Percentiles rank a stretch among this genome's conserved stretches.
These are phyloP conservation scores for Microtus oregoni DNA, from an alignment of 2,113 vertebrate genomes.

Conservation along the genomic window DNA sequence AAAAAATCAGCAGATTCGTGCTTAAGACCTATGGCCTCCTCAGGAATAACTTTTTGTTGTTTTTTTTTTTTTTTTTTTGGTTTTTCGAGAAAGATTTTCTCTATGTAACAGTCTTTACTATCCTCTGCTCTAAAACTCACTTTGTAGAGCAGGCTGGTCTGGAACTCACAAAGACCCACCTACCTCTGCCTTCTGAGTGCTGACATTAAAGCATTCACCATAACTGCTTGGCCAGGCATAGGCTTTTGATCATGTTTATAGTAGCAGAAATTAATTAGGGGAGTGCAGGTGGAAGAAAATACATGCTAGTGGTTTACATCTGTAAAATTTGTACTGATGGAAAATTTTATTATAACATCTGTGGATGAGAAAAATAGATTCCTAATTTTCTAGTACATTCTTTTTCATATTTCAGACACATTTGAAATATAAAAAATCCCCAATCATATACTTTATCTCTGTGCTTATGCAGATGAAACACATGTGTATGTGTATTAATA, in stretches of 20 bases:
- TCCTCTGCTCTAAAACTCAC: not conserved
- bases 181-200: not conserved
- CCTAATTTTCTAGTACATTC: conserved; percentile 1
- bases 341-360: not conserved
- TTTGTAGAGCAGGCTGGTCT: not conserved
- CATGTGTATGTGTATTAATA: not conserved
- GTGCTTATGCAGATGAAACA: not conserved
- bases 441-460: not conserved
- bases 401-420: not conserved
- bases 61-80: too few relatives aligned
- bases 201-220: not conserved
- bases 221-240: not conserved
- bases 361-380: not conserved
- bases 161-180: not conserved
- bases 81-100: not conserved
- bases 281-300: conserved; percentile 18
- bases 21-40: too few relatives aligned
- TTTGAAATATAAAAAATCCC: not conserved
- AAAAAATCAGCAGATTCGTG: too few relatives aligned
- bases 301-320: not conserved
- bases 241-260: not conserved
- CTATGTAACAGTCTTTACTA: not conserved
- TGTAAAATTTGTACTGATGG: not conserved
- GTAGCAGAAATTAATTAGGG: not conserved
- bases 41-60: too few relatives aligned